Conservation (phyloP, 2,113 vertebrate species). For the Rattus norvegicus region GRCr8 NC_086019.1:111339501-111340000, state of each 20-base stretch:
- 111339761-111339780: not conserved
- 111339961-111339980: not conserved
- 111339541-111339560: rapidly evolving
- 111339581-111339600: not conserved
- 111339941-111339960: not conserved
- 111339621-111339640: not conserved
- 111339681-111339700: not conserved
- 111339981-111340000: not conserved
- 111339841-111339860: not conserved
- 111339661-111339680: not conserved
- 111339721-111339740: not conserved
- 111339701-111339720: not conserved
- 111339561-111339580: not conserved
- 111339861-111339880: not conserved
- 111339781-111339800: not conserved
- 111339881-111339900: not conserved
- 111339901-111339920: not conserved
- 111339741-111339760: not conserved
- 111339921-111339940: not conserved
- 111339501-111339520: not conserved
- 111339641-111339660: not conserved
- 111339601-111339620: not conserved
- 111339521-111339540: not conserved
- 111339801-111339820: not conserved
- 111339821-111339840: not conserved